phyloP scores from a whole-genome alignment of 2,113 vertebrate genomes.

The Oreochromis aureus region DNA sequence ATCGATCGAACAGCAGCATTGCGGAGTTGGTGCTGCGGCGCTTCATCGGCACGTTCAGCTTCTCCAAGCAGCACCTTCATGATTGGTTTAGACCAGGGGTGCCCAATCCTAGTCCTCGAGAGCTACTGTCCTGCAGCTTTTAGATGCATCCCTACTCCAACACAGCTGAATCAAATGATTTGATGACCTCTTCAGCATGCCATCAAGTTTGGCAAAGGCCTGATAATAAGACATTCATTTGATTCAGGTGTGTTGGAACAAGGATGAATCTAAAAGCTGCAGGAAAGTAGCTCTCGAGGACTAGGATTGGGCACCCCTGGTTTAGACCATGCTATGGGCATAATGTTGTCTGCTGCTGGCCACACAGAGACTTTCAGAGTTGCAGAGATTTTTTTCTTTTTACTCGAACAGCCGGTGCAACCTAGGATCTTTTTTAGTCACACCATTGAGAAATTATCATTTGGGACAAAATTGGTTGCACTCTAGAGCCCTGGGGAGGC shows the following conservation, averaged over 20 bases:
- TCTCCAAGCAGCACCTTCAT: background rate
- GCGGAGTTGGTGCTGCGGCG: background rate
- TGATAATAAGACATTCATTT: no score
- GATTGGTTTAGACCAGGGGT: background rate
- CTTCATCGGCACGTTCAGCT: accelerated
- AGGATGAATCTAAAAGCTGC: no score
- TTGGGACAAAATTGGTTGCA: background rate
- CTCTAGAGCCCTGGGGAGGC: background rate
- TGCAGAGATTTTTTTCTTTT: background rate
- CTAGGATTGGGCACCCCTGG: no score
- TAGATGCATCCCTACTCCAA: no score
- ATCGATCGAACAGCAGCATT: accelerated
- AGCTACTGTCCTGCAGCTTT: no score
- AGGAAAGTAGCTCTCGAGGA: no score
- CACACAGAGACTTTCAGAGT: background rate
- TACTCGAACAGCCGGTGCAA: background rate
- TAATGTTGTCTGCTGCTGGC: background rate
- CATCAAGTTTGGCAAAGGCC: no score
- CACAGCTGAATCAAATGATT: no score
- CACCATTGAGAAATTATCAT: background rate
- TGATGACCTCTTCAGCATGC: no score
- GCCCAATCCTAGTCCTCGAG: no score
- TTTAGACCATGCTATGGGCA: background rate
- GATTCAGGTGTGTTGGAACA: no score
- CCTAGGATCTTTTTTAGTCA: background rate